phyloP scores from a whole-genome alignment of 2,888 invertebrate species.

The Argynnis bischoffii region DNA sequence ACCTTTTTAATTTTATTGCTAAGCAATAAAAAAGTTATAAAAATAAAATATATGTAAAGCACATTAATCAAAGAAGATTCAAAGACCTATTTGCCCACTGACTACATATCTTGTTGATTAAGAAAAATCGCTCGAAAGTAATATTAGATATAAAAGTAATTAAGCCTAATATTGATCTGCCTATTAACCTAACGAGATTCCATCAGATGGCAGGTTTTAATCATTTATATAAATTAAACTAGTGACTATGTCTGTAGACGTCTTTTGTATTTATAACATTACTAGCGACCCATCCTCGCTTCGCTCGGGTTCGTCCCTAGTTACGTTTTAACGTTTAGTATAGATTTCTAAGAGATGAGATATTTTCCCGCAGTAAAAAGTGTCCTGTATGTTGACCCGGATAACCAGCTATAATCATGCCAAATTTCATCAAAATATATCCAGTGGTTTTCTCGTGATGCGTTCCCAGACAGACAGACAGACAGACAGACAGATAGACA shows the following conservation, averaged over 20 bases:
- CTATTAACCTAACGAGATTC: neutral
- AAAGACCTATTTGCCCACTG: slow-evolving; percentile 15
- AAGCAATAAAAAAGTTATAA: slow-evolving; percentile 23
- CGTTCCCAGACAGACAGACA: too few species aligned
- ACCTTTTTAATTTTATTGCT: neutral
- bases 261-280: neutral
- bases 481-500: too few species aligned
- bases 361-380: too few species aligned
- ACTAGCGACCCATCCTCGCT: neutral
- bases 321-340: too few species aligned
- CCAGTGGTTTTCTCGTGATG: too few species aligned
- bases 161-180: slow-evolving; percentile 1
- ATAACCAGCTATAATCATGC: too few species aligned
- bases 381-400: too few species aligned
- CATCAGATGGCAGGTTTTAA: neutral
- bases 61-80: slow-evolving; percentile 12
- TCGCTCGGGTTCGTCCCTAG: too few species aligned
- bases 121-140: slow-evolving; percentile 2
- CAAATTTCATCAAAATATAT: too few species aligned
- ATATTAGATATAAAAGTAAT: slow-evolving; percentile 5
- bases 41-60: slow-evolving; percentile 19
- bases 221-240: too few species aligned
- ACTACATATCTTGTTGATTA: slow-evolving; percentile 20
- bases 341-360: too few species aligned
- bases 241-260: too few species aligned